Evolutionary conservation across 2,888 invertebrate species (phyloP), one percentile per base, ranked within the genome.

Genomic region (Rhamnusium bicolor): DNA sequence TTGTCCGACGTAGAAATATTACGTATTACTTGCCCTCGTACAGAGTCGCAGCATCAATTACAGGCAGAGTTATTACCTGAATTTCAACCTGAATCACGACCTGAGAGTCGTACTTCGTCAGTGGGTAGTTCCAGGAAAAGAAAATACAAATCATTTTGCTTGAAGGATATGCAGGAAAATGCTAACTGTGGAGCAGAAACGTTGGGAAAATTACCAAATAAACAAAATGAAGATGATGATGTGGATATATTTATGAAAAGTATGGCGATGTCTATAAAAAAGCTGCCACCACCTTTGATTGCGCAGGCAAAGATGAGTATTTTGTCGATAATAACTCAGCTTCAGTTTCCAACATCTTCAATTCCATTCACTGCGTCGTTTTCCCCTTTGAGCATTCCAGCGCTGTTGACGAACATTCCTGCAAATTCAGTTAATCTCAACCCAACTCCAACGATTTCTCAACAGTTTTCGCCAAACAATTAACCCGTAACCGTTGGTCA

Each of bases 211-310:
- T 2, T 0, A 4, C 1, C 16, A 27, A n/a, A 16, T 0, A 14
- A 18, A 3, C 40, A n/a, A n/a, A 1, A 0, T 3, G 46, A 61
- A 61, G 61, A 61, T 1, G 61, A 61, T 12, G 61, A 61, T 1
- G 61, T 61, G 32, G 61, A 58, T 61, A 5, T 46, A 7, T 61
- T 61, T 19, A 61, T 61, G 61, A 32, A 24, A 6, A 61, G 61
- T 7, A n/a, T 61, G 19, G 61, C 61, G 0, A 10, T 61, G 14
- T 19, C 21, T 19, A 19, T 61, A 5, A 40, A 61, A 6, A 61
- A 61, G 21, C 14, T 61, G 10, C 46, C 61, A n/a, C 12, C 19
- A 3, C 16, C 10, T 46, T 8, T 40, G 19, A 61, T 61, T 46
- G 21, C n/a, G 0, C 58, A 27, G 6, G 58, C 58, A 2, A 58